Percentiles rank a stretch among this genome's conserved stretches.
phyloP scores from a whole-genome alignment of 2,113 vertebrate species.

The Limnothrissa miodon region DNA sequence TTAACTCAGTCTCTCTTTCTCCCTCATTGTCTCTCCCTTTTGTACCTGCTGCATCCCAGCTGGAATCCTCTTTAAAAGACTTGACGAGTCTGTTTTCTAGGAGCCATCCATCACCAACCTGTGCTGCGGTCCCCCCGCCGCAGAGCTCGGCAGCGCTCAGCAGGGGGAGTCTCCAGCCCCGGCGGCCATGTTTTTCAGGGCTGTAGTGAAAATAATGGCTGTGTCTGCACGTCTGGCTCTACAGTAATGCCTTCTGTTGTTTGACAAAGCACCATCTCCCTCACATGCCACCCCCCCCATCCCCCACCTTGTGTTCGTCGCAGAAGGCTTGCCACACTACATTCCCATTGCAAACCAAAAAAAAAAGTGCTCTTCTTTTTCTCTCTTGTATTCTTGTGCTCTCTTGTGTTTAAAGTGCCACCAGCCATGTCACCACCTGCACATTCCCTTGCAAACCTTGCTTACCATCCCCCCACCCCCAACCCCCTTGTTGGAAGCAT shows the following conservation, averaged over 20 bases:
- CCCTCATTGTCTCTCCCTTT: conserved; percentile 3
- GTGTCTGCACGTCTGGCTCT: neutral
- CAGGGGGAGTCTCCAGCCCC: neutral
- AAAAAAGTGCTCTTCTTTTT: too few relatives aligned
- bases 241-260: neutral
- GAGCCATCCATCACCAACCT: conserved; percentile 8
- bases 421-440: too few relatives aligned
- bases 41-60: neutral
- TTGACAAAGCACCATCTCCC: neutral
- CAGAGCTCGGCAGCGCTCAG: neutral
- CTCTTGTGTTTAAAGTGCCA: too few relatives aligned
- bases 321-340: too few relatives aligned
- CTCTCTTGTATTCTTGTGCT: too few relatives aligned
- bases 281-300: too few relatives aligned
- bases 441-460: too few relatives aligned
- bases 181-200: neutral
- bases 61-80: neutral
- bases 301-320: too few relatives aligned
- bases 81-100: neutral
- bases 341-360: too few relatives aligned
- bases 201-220: neutral
- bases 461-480: too few relatives aligned
- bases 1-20: conserved; percentile 28
- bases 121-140: neutral
- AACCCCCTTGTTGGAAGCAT: conserved; percentile 4